Evolutionary conservation across 1,140 invertebrate genomes (phyloP).

Genomic region (Drosophila orosa): DNA sequence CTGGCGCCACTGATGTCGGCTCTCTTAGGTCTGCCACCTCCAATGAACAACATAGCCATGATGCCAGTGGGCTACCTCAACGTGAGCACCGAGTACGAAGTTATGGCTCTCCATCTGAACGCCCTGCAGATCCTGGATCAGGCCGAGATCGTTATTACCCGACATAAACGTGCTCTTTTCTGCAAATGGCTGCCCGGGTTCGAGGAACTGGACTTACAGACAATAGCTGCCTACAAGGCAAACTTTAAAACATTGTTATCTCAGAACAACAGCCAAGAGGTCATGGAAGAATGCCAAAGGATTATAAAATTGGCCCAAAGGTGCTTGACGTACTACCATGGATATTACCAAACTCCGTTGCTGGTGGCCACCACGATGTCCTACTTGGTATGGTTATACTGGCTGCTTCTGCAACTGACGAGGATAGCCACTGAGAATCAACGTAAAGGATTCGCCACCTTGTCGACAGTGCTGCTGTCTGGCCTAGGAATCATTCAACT

Average conservation of each 20-base stretch:
- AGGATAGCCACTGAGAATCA: neutral
- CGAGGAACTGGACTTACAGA: slow-evolving; percentile 3
- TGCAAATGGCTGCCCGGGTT: slow-evolving; percentile 47
- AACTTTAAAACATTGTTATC: neutral
- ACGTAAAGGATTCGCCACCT: neutral
- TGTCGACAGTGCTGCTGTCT: slow-evolving; percentile 8
- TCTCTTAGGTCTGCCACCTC: slow-evolving; percentile 75
- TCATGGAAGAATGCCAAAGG: slow-evolving; percentile 10
- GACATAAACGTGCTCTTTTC: slow-evolving; percentile 40
- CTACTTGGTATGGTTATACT: slow-evolving; percentile 89
- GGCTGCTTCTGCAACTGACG: slow-evolving; percentile 31
- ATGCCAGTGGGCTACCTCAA: slow-evolving; percentile 23
- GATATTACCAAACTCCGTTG: slow-evolving; percentile 89
- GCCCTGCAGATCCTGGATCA: slow-evolving; percentile 9
- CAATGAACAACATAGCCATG: slow-evolving; percentile 26
- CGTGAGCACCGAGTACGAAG: slow-evolving; percentile 25
- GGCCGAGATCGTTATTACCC: slow-evolving; percentile 1
- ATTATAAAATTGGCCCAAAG: slow-evolving; percentile 77
- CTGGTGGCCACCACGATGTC: slow-evolving; percentile 86
- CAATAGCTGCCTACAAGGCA: slow-evolving; percentile 13
- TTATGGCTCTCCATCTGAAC: slow-evolving; percentile 86
- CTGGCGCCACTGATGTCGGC: slow-evolving; percentile 30
- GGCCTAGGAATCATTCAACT: slow-evolving; percentile 7
- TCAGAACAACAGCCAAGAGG: neutral
- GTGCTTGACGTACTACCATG: slow-evolving; percentile 90